Base-by-base conservation (phyloP, 2,113 vertebrate species). In the Charadrius vociferus region DNA sequence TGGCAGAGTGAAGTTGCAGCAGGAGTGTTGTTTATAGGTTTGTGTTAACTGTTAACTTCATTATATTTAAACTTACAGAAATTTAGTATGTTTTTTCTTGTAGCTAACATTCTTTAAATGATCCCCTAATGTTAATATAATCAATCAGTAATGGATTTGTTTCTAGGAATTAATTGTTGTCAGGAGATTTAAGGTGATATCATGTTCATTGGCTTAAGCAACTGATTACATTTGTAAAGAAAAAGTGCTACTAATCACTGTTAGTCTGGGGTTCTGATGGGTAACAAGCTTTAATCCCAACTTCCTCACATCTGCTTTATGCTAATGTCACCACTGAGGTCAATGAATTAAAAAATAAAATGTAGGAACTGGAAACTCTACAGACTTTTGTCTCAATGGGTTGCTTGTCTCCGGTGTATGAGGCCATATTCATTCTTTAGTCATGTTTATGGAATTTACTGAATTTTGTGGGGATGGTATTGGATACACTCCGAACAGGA, bases 121-220 rank as follows among this genome's bases (percentile, higher is more conserved):
- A 47, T 68, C 23, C 45, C 50, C 55, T 88, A 62, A 63, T 83
- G 62, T 80, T 94, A 97, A 93, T 89, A 53, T 27, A 95, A 95
- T 88, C 78, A 85, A 85, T 97, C 78, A 90, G 67, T 55, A 87
- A 82, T 53, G 78, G 70, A 71, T 50, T 84, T 81, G 30, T 68
- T 86, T 81, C 43, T 68, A 85, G 80, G 56, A 95, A 95, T 95
- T 96, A 97, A 80, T 96, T 97, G 93, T 87, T 96, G 70, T 71
- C 55, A 92, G 94, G 92, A 92, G 62, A 86, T 81, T 96, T 97
- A 96, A 94, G 95, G 66, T 49, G 5, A 67, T 81, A 95, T 71
- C 81, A 83, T 68, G 80, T 95, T 97, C 45, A 84, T 93, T 97
- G 94, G 71, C 47, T 97, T 85, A 93, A 77, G 83, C 68, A 93